Evolutionary conservation across 2,888 invertebrate genomes (phyloP).

Genomic region (Euzophera pinguis): DNA sequence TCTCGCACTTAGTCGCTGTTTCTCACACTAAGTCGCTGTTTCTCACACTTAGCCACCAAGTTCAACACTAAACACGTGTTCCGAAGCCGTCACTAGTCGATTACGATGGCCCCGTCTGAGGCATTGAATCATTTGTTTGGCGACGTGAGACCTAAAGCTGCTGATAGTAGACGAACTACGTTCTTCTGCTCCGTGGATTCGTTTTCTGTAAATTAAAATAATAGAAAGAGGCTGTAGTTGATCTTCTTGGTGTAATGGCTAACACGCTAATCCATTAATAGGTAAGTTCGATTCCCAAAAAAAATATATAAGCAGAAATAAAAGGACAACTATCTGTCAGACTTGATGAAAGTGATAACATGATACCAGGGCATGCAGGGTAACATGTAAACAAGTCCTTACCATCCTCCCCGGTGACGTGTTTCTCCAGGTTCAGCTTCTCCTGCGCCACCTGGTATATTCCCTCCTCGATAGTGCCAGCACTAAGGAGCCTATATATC

Average conservation of each 20-base stretch:
- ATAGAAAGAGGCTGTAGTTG: background rate
- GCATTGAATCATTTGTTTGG: slow-evolving; percentile 58
- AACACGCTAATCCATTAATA: too few species aligned
- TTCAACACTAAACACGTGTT: background rate
- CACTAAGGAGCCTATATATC: slow-evolving; percentile 90
- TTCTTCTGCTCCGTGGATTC: slow-evolving; percentile 87
- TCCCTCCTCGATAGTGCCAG: slow-evolving; percentile 95
- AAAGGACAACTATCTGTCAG: too few species aligned
- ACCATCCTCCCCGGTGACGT: slow-evolving; percentile 86
- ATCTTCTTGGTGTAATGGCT: too few species aligned
- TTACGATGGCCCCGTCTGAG: slow-evolving; percentile 26
- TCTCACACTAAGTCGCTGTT: background rate
- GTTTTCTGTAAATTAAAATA: slow-evolving; percentile 74
- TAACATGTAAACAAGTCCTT: slow-evolving; percentile 17
- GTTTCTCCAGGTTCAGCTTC: slow-evolving; percentile 94
- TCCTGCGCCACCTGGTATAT: slow-evolving; percentile 94
- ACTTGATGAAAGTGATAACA: too few species aligned
- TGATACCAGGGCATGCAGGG: background rate
- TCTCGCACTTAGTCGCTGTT: too few species aligned
- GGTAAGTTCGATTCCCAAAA: too few species aligned
- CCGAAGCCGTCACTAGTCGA: slow-evolving; percentile 25
- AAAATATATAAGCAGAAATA: too few species aligned
- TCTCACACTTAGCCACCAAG: background rate
- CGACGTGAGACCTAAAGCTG: slow-evolving; percentile 84
- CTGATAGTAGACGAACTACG: slow-evolving; percentile 88